A percentile compares a stretch with the other conserved stretches of the same genome.
phyloP scores from a whole-genome alignment of 92 coral and sea anemone genomes.

The Parazoanthus darwini region DNA sequence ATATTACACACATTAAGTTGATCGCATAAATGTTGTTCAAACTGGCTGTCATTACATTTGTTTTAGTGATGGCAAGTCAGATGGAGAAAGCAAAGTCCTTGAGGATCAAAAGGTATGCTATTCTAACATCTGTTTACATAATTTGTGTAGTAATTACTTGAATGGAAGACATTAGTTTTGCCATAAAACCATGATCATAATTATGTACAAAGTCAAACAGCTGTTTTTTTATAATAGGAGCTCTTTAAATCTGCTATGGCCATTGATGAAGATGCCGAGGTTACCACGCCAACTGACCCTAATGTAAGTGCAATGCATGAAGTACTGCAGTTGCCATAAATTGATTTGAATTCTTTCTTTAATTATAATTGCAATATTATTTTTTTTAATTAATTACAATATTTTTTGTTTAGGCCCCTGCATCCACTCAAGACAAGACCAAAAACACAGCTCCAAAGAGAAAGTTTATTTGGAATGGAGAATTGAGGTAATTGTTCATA shows the following conservation, averaged over 20 bases:
- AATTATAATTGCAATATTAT: not conserved
- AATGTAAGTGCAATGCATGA: slow-evolving; percentile 53
- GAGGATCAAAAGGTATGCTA: slow-evolving; percentile 66
- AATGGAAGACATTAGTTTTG: not conserved
- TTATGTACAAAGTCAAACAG: not conserved
- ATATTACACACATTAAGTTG: too few relatives aligned
- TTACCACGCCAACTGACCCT: slow-evolving; percentile 83
- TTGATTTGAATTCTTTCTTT: not conserved
- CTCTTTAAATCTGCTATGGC: slow-evolving; percentile 88
- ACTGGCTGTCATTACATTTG: not conserved
- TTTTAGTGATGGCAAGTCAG: slow-evolving; percentile 55
- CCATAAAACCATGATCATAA: too few relatives aligned
- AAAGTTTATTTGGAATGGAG: slow-evolving; percentile 93
- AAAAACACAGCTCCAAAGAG: slow-evolving; percentile 79
- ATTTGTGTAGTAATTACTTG: too few relatives aligned
- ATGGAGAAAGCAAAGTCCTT: slow-evolving; percentile 55
- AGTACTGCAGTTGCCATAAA: not conserved
- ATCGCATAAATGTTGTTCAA: too few relatives aligned
- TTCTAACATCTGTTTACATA: not conserved
- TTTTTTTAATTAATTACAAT: not conserved
- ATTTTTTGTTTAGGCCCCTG: slow-evolving; percentile 43
- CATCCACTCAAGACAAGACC: slow-evolving; percentile 80
- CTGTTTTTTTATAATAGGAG: slow-evolving; percentile 59
- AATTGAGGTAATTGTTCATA: slow-evolving; percentile 63
- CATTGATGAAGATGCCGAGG: slow-evolving; percentile 81